Base-by-base conservation (phyloP, 2,113 vertebrate genomes). In the Brevimyrus niger region DNA sequence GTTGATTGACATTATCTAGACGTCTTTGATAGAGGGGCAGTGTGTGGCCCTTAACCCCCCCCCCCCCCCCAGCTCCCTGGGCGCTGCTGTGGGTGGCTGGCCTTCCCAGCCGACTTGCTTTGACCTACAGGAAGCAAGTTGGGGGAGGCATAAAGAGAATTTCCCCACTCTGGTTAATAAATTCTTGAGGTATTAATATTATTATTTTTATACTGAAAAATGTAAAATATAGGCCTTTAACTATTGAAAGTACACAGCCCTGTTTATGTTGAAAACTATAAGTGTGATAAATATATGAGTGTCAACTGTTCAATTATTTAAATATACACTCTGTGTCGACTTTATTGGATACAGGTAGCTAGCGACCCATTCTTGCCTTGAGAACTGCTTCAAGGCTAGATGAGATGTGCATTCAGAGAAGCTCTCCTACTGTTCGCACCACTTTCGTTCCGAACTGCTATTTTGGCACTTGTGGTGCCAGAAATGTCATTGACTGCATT, bases 191-290 rank as follows among this genome's bases (percentile, higher is more conserved):
- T 21, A 21, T 53, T 21, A n/a, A n/a, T n/a, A 53, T 55, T 21
- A 21, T 55, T 55, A 55, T 51, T 55, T 21, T 55, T 51, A 76
- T 65, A 82, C 53, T 88, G 58, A 82, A 23, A 76, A 58, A 88
- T n/a, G n/a, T 27, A 65, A 65, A 65, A 65, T 65, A 10, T 65
- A 65, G 27, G 61, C 9, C 31, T 90, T 87, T 90, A 17, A 13
- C 42, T 50, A 65, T 50, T 88, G 76, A 90, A 76, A 48, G 42
- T 84, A 53, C n/a, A 38, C 89, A 88, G 80, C 69, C 80, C 69
- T 90, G 53, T 88, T 88, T 90, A 90, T 83, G 27, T 23, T 65
- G 53, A 83, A 80, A 48, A 82, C 69, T 23, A 3, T 38, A 46
- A 42, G 3, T 46, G 5, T 5, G 4, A 47, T 83, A 53, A 61